phyloP scores from a whole-genome alignment of 2,888 invertebrate species.

The Callosobruchus maculatus region DNA sequence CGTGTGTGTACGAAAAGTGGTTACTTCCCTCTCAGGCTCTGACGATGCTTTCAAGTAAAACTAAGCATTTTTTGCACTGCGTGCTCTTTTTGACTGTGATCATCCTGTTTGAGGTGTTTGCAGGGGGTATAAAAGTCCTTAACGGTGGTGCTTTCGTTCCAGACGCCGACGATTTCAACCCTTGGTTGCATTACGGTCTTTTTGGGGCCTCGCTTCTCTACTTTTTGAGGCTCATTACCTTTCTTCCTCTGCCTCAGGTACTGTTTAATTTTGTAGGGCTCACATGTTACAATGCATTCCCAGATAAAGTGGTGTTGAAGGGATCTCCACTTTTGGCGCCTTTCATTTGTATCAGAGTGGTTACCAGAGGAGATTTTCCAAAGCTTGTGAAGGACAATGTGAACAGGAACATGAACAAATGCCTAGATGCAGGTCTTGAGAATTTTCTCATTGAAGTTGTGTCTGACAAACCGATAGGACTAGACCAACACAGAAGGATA shows the following conservation, averaged over 20 bases:
- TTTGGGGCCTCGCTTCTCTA: slow-evolving; percentile 72
- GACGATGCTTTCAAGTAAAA: slow-evolving; percentile 56
- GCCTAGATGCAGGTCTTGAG: slow-evolving; percentile 85
- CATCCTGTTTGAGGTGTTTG: slow-evolving; percentile 63
- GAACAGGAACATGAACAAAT: slow-evolving; percentile 79
- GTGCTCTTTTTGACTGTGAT: slow-evolving; percentile 70
- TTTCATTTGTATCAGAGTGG: slow-evolving; percentile 90
- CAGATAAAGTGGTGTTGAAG: slow-evolving; percentile 79
- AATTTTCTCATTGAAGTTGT: slow-evolving; percentile 96
- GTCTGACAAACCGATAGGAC: slow-evolving; percentile 79
- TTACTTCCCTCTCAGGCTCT: neutral
- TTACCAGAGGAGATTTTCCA: slow-evolving; percentile 92
- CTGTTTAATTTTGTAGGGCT: slow-evolving; percentile 85
- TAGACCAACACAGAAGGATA: slow-evolving; percentile 75
- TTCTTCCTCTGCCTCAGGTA: slow-evolving; percentile 86
- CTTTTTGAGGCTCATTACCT: slow-evolving; percentile 71
- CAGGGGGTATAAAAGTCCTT: slow-evolving; percentile 49
- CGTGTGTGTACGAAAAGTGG: neutral
- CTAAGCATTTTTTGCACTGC: slow-evolving; percentile 81
- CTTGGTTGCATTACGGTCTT: slow-evolving; percentile 79
- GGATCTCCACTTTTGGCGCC: slow-evolving; percentile 90
- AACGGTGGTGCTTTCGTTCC: slow-evolving; percentile 49
- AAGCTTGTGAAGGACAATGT: slow-evolving; percentile 87
- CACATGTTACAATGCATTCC: slow-evolving; percentile 89
- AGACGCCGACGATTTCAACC: slow-evolving; percentile 61